phyloP scores from a whole-genome alignment of 2,888 invertebrate genomes.

The Piscicola geometra region DNA sequence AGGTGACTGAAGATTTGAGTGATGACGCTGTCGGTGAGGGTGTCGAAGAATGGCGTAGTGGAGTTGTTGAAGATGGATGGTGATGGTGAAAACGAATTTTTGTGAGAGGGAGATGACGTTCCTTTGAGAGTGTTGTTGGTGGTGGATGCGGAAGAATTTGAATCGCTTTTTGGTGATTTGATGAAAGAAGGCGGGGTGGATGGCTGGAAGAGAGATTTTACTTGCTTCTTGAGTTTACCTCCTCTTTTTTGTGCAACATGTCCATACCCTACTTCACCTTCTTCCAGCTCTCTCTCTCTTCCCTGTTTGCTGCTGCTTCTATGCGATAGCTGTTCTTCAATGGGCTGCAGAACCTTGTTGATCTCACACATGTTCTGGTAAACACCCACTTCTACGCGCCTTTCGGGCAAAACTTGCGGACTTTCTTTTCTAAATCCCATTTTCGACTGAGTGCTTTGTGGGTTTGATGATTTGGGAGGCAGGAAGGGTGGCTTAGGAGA shows the following conservation, averaged over 20 bases:
- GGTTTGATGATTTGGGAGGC: too few species aligned
- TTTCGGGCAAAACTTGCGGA: background rate
- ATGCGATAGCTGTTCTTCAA: background rate
- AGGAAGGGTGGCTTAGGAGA: too few species aligned
- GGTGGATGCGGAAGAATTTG: slow-evolving; percentile 41
- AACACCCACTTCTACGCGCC: background rate
- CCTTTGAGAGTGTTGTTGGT: slow-evolving; percentile 21
- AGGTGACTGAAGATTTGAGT: slow-evolving; percentile 69
- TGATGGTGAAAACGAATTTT: background rate
- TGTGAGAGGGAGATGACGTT: too few species aligned
- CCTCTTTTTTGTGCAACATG: background rate
- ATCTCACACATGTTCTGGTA: background rate
- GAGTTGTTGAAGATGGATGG: slow-evolving; percentile 37
- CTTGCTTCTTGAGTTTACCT: background rate
- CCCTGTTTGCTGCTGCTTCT: background rate
- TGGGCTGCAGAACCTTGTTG: background rate
- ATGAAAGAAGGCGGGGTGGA: background rate
- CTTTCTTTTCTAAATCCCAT: background rate
- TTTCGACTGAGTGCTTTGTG: background rate
- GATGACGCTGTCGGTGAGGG: slow-evolving; percentile 66
- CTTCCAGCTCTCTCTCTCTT: too few species aligned
- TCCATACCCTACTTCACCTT: too few species aligned
- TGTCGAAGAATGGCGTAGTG: slow-evolving; percentile 48
- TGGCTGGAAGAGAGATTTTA: slow-evolving; percentile 7
- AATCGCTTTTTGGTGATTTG: slow-evolving; percentile 19